Evolutionary conservation across 2,888 invertebrate species (phyloP).

Genomic region (Seira musarum): DNA sequence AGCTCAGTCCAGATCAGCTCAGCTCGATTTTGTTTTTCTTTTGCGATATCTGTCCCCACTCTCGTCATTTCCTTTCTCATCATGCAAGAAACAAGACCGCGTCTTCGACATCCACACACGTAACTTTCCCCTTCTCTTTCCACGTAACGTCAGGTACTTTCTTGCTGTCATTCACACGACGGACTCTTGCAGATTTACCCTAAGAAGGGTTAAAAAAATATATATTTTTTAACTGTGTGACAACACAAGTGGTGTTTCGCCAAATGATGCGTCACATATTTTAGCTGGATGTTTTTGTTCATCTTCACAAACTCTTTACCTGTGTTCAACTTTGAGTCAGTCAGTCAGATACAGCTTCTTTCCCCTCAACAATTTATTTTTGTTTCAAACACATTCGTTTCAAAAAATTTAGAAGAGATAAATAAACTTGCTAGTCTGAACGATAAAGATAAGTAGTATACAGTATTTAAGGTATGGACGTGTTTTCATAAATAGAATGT

Average conservation of each 20-base stretch:
- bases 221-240: conserved; percentile 45
- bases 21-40: background rate
- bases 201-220: conserved; percentile 21
- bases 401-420: background rate
- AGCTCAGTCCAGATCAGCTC: background rate
- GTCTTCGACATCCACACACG: background rate
- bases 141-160: conserved; percentile 25
- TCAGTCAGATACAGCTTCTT: too few relatives aligned
- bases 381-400: background rate
- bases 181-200: conserved; percentile 31
- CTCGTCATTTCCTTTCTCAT: background rate
- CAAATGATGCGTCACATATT: conserved; percentile 43
- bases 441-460: background rate
- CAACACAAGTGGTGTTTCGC: conserved; percentile 47
- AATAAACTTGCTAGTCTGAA: background rate
- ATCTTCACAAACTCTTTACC: conserved; percentile 38
- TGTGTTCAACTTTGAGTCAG: conserved; percentile 9
- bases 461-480: background rate
- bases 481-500: background rate
- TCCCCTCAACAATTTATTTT: too few relatives aligned
- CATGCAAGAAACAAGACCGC: background rate
- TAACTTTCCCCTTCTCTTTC: background rate
- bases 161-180: conserved; percentile 43
- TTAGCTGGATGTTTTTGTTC: conserved; percentile 36
- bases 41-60: too few relatives aligned